Base-by-base conservation (phyloP, 2,888 invertebrate genomes). In the Melolontha melolontha region DNA sequence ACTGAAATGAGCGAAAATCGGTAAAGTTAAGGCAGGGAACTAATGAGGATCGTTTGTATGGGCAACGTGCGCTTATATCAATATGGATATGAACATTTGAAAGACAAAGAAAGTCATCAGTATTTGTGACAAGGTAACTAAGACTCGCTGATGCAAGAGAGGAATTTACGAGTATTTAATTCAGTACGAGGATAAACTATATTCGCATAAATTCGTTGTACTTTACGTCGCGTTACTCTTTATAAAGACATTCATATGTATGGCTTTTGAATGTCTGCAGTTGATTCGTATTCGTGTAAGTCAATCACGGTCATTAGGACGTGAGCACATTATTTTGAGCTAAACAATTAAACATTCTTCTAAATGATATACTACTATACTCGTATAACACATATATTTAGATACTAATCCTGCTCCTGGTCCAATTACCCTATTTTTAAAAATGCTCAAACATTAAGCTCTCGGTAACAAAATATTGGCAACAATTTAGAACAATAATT, bases 121-220 rank as follows among this genome's bases (percentile, higher is more conserved):
- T 78, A 79, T 78, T 78, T 80, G 79, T 79, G 80, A 80, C 80
- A 80, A 79, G 80, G 80, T 79, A 70, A 72, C 69, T 64, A 42
- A 50, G 59, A 41, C 63, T 67, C 54, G 41, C 63, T 64, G 67
- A 70, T 68, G 72, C 72, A 72, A 72, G 73, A 71, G 73, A 67
- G 70, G 73, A 74, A 77, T 79, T 79, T 78, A 79, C 75, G 75
- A 74, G 76, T 72, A 71, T 74, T 75, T 74, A 76, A 79, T 77
- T 74, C 74, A 75, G 78, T 79, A 78, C 79, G 79, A 79, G 79
- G 79, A 78, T 78, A 78, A 74, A 71, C 69, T 68, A 71, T 74
- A 73, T 74, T 71, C 75, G 71, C 73, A 77, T 78, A 75, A 76
- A 77, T 75, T 64, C 63, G 49, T 59, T 47, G 63, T 64, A 50